These are phyloP conservation scores for Drosophila melanica DNA, from an alignment of 1,140 invertebrate genomes.

Conservation along the genomic window DNA sequence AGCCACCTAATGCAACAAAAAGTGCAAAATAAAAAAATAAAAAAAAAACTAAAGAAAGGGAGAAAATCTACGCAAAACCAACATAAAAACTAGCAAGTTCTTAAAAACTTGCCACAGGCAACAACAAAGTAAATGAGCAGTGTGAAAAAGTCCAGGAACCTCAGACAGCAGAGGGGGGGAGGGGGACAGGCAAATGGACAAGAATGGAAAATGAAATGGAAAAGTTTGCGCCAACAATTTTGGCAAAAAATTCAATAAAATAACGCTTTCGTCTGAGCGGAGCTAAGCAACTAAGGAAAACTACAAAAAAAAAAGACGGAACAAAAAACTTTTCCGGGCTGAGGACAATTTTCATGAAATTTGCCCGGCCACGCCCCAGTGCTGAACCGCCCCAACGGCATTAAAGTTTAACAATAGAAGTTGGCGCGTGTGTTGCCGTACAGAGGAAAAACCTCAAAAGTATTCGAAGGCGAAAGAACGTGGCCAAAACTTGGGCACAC, in stretches of 20 bases:
- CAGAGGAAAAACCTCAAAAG: slow-evolving; percentile 61
- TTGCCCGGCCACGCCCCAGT: slow-evolving; percentile 57
- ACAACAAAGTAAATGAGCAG: slow-evolving; percentile 75
- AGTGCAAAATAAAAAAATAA: slow-evolving; percentile 32
- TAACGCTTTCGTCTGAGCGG: slow-evolving; percentile 68
- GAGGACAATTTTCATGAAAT: slow-evolving; percentile 71
- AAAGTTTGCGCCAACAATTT: slow-evolving; percentile 74
- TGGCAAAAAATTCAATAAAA: slow-evolving; percentile 70
- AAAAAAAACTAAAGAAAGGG: slow-evolving; percentile 5
- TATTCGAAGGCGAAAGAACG: slow-evolving; percentile 23
- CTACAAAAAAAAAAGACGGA: slow-evolving; percentile 43
- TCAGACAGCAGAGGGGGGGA: background rate
- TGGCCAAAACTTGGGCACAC: slow-evolving; percentile 38
- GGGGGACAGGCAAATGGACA: slow-evolving; percentile 51
- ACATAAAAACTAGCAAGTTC: slow-evolving; percentile 61
- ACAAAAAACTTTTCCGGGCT: slow-evolving; percentile 49
- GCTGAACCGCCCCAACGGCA: slow-evolving; percentile 37
- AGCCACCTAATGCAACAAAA: slow-evolving; percentile 66
- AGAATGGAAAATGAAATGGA: slow-evolving; percentile 74
- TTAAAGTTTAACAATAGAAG: slow-evolving; percentile 70
- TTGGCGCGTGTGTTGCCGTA: slow-evolving; percentile 51
- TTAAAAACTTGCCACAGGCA: slow-evolving; percentile 56
- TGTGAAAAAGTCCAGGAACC: slow-evolving; percentile 8
- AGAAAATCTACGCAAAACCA: slow-evolving; percentile 47
- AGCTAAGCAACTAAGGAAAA: slow-evolving; percentile 30